Conservation (phyloP, 2,888 invertebrate species). For the Dryobotodes eremita region DNA sequence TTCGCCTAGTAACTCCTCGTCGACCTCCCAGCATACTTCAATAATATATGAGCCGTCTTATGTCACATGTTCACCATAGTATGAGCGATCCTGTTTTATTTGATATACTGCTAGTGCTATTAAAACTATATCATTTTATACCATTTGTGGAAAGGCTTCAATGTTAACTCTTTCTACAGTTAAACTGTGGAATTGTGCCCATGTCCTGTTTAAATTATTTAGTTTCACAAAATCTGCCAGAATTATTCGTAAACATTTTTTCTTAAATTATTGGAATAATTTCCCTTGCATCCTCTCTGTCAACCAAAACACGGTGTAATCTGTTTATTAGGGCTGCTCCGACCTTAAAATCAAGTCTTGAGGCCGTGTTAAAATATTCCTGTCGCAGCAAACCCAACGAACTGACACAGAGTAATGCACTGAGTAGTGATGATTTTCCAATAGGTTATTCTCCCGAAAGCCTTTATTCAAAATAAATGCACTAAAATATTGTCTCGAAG, state of each 20-base stretch:
- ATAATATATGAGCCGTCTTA: constrained; percentile 13
- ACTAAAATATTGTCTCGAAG: too few species aligned
- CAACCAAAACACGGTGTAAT: constrained; percentile 24
- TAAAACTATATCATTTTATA: not conserved
- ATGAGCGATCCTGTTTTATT: constrained; percentile 8
- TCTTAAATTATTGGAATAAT: constrained; percentile 12
- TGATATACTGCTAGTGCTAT: constrained; percentile 2
- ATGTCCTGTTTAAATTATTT: constrained; percentile 5
- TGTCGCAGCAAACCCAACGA: too few species aligned
- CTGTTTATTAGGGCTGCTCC: constrained; percentile 36
- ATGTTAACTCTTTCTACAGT: not conserved
- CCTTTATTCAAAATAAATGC: too few species aligned
- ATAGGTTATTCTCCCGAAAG: too few species aligned
- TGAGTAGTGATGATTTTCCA: too few species aligned
- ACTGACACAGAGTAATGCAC: too few species aligned
- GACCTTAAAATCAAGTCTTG: constrained; percentile 21
- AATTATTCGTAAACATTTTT: not conserved
- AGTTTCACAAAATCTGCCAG: constrained; percentile 2
- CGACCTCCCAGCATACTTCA: constrained; percentile 18
- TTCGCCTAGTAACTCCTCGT: constrained; percentile 6
- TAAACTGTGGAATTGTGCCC: not conserved
- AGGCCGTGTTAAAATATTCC: too few species aligned
- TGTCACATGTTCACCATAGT: constrained; percentile 15
- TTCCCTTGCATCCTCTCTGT: constrained; percentile 28
- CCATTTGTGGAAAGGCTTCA: constrained; percentile 1